phyloP scores from a whole-genome alignment of 2,888 invertebrate genomes.

The Lycaena phlaeas region DNA sequence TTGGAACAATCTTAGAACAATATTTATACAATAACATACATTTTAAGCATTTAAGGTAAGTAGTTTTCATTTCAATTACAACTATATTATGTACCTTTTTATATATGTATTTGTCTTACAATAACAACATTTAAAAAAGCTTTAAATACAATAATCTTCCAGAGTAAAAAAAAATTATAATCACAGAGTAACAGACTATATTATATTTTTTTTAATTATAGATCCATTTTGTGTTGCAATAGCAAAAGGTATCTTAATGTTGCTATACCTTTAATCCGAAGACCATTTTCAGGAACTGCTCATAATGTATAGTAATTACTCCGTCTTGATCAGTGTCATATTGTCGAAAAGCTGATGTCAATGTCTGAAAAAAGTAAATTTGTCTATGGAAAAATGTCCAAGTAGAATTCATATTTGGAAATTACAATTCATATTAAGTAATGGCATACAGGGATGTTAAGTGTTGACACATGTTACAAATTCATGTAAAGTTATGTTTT shows the following conservation, averaged over 20 bases:
- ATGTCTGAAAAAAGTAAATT: conserved; percentile 76
- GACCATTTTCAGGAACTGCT: conserved; percentile 95
- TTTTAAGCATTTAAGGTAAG: too few relatives aligned
- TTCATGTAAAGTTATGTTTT: too few relatives aligned
- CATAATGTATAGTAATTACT: conserved; percentile 95
- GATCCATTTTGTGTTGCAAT: background rate
- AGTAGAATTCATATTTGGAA: too few relatives aligned
- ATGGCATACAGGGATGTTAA: too few relatives aligned
- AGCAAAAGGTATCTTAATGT: background rate
- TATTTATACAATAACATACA: too few relatives aligned
- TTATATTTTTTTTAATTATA: background rate
- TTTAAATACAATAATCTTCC: background rate
- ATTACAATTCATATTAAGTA: too few relatives aligned
- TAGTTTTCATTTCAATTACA: too few relatives aligned
- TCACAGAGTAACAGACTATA: background rate
- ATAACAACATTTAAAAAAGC: background rate
- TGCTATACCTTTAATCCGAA: conserved; percentile 81
- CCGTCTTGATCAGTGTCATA: conserved; percentile 95
- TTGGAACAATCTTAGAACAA: too few relatives aligned
- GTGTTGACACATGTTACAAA: too few relatives aligned
- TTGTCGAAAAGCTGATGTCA: conserved; percentile 90
- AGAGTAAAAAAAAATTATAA: background rate
- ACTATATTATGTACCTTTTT: too few relatives aligned
- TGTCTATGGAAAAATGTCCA: background rate
- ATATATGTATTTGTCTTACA: background rate